Evolutionary conservation across 92 coral and sea anemone genomes (phyloP), one percentile per base, ranked within the genome.

Genomic region (Palythoa grandiflora): DNA sequence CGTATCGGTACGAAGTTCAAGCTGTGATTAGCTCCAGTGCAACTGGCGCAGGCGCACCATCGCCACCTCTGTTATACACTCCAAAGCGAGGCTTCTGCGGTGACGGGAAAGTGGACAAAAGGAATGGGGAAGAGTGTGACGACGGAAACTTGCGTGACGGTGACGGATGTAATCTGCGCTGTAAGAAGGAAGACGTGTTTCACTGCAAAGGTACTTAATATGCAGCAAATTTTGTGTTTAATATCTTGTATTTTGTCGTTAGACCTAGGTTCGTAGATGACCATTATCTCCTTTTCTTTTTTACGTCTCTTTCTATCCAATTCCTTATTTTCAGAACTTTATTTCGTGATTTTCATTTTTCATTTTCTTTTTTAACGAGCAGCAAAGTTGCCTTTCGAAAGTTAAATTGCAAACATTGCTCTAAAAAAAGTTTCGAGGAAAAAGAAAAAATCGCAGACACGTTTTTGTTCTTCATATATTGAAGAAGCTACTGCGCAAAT

Each of bases 91-190:
- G 99, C 86, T 97, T 97, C 76, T 97, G 99, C 38, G 99, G 99
- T 13, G 98, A 97, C 77, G 99, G 99, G 13, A 92, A 87, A 48
- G 98, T 97, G 78, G 99, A 97, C 73, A 70, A 92, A 88, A 87
- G 84, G 78, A 92, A 87, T 77, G 98, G 98, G 16, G 99, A 97
- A 71, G 98, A 95, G 80, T 97, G 99, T 70, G 99, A 97, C 73
- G 99, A 97, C 60, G 98, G 97, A 14, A 97, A 97, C 80, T 96
- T 97, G 11, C 92, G 99, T 16, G 99, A 97, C 66, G 97, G 97
- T 0, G 99, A 97, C 71, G 99, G 99, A 13, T 97, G 99, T 70
- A 97, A 97, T 48, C 93, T 95, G n/a, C 96, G 92, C 38, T 97
- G 99, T 75, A 94, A 97, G 90, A 97, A 93, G 83, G 99, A 97